These are phyloP conservation scores for Pyrrhopygopsis socrates DNA, from an alignment of 2,888 invertebrate genomes.

Conservation along the genomic window DNA sequence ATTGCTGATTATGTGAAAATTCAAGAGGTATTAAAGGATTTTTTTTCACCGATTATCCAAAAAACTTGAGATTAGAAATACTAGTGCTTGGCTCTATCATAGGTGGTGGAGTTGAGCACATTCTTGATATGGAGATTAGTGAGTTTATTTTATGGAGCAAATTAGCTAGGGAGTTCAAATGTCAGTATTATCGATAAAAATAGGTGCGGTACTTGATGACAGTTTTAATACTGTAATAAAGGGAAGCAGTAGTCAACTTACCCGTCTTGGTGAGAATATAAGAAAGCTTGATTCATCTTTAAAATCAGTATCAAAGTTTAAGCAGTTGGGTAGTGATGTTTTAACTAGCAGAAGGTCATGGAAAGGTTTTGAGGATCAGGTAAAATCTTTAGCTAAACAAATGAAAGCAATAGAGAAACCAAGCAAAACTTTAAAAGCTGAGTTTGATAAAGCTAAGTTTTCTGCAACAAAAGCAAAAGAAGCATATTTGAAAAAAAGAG, in stretches of 20 bases:
- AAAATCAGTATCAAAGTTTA: constrained; percentile 17
- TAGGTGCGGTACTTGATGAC: constrained; percentile 1
- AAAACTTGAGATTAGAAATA: constrained; percentile 3
- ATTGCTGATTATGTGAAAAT: constrained; percentile 13
- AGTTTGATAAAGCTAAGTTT: neutral
- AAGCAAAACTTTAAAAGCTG: constrained; percentile 6
- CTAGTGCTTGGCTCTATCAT: neutral
- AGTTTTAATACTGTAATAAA: constrained; percentile 21
- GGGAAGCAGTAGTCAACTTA: neutral
- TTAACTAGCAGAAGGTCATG: constrained; percentile 16
- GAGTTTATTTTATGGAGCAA: neutral
- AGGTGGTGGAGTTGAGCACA: constrained; percentile 7
- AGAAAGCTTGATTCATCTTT: constrained; percentile 11
- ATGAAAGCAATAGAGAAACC: constrained; percentile 11
- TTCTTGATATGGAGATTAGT: neutral
- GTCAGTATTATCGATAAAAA: constrained; percentile 8
- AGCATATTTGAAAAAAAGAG: constrained; percentile 6
- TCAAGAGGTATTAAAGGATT: constrained; percentile 20
- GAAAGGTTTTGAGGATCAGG: constrained; percentile 14
- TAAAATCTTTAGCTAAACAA: constrained; percentile 23
- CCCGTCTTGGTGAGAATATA: constrained; percentile 3
- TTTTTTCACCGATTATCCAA: constrained; percentile 6
- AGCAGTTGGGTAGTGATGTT: constrained; percentile 15
- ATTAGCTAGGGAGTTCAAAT: neutral
- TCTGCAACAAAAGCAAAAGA: constrained; percentile 15